Percentiles rank a stretch among this genome's conserved stretches.
Evolutionary conservation across 2,888 invertebrate species (phyloP).

Genomic region (Drosophila emarginata): DNA sequence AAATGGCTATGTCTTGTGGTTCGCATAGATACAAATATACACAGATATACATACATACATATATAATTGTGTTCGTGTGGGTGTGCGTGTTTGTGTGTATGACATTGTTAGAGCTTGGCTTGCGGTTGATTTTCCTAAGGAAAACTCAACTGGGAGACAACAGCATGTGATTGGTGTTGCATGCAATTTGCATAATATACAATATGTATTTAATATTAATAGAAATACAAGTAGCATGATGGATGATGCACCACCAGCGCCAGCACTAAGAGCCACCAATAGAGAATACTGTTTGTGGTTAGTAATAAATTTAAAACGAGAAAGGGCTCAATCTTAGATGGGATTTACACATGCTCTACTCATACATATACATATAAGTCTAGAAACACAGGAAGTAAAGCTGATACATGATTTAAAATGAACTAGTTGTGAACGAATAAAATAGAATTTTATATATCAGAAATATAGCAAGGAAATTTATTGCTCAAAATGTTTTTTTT

Average conservation of each 20-base stretch:
- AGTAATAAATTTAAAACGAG: not conserved
- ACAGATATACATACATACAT: not conserved
- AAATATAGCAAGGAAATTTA: no score
- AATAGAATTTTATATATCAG: no score
- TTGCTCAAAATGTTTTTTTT: no score
- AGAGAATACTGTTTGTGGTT: slow-evolving; percentile 13
- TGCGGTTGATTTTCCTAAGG: slow-evolving; percentile 5
- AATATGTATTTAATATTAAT: slow-evolving; percentile 52
- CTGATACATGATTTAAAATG: not conserved
- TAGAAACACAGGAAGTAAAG: not conserved
- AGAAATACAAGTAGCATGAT: slow-evolving; percentile 43
- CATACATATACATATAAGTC: no score
- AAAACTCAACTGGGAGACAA: not conserved
- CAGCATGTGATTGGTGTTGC: slow-evolving; percentile 31
- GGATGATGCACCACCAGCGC: slow-evolving; percentile 16
- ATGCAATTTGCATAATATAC: slow-evolving; percentile 57
- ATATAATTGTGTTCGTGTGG: not conserved
- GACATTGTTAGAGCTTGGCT: not conserved
- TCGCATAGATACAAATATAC: not conserved
- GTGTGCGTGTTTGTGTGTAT: not conserved
- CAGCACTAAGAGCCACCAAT: not conserved
- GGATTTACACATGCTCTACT: not conserved
- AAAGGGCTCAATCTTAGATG: slow-evolving; percentile 5
- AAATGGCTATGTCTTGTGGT: slow-evolving; percentile 12
- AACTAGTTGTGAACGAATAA: not conserved